Evolutionary conservation across 2,113 vertebrate species (phyloP), one percentile per base, ranked within the genome.

Genomic region (Perca fluviatilis): DNA sequence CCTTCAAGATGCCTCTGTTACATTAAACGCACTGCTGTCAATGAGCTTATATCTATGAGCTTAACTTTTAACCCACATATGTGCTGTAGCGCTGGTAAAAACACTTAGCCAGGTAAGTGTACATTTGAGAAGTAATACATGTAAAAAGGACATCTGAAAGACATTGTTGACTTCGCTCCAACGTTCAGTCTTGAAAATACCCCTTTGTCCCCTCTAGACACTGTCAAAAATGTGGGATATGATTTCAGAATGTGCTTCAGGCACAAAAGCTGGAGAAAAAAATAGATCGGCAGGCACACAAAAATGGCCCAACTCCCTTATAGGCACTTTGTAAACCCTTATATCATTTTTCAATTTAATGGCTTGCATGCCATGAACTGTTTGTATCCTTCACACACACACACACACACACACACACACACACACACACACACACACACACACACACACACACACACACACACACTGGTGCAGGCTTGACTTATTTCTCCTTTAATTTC

Each of bases 331-430:
- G 77, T 54, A 76, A 82, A 65, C 19, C 69, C 40, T 78, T 73
- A 62, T 80, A 80, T 85, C 85, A 77, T 89, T 84, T 89, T 88
- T 84, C 83, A 86, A 13, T 76, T 69, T 83, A 88, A 84, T 74
- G 5, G 73, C 64, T 84, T 63, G 46, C 51, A 86, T 82, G 82
- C 61, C 72, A 76, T 70, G 66, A 65, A 79, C 68, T 79, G 63
- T 79, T 86, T 81, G 43, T 65, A 50, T 70, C 73, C 54, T 68
- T 50, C 71, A 47, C 47, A 51, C 75, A 66, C 72, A 61, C 56
- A 64, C 56, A 73, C 27, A 43, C 54, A 69, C 83, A 57, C 51
- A 78, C 54, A 75, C 58, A 71, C 23, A 60, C 54, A 60, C 68
- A 63, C 64, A 50, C 69, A 75, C 25, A 51, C 66, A 80, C 79